Conservation (phyloP, 2,113 vertebrate genomes). For the Neopipo cinnamomea region DNA sequence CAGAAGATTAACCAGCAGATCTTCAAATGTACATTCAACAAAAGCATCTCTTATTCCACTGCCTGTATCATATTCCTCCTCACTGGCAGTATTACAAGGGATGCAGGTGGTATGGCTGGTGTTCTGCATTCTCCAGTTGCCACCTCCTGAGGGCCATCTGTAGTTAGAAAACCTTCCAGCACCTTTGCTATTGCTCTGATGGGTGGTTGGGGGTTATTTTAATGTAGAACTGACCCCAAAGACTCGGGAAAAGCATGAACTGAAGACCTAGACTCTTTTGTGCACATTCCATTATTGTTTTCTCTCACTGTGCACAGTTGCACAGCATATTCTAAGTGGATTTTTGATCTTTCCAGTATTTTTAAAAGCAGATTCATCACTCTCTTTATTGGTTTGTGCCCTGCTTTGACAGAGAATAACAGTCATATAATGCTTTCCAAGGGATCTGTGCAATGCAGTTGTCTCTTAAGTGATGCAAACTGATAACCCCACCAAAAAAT, state of each 20-base stretch:
- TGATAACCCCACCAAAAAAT: neutral
- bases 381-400: neutral
- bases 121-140: neutral
- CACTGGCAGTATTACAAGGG: neutral
- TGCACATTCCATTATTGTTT: neutral
- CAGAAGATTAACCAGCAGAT: neutral
- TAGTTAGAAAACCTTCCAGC: neutral
- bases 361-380: neutral
- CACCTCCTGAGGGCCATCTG: slow-evolving; percentile 45
- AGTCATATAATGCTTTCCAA: neutral
- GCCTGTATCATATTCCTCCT: neutral
- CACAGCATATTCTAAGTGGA: neutral
- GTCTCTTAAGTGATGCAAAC: slow-evolving; percentile 1
- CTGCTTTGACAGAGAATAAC: neutral
- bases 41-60: neutral
- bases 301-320: neutral
- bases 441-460: neutral
- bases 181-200: neutral
- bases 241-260: neutral
- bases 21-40: neutral
- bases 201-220: neutral
- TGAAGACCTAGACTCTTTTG: neutral
- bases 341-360: neutral
- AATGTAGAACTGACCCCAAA: neutral
- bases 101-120: neutral